A percentile compares a stretch with the other conserved stretches of the same genome.
These are phyloP conservation scores for Zoanthus solanderi DNA, from an alignment of 92 coral and sea anemone genomes.

Conservation along the genomic window DNA sequence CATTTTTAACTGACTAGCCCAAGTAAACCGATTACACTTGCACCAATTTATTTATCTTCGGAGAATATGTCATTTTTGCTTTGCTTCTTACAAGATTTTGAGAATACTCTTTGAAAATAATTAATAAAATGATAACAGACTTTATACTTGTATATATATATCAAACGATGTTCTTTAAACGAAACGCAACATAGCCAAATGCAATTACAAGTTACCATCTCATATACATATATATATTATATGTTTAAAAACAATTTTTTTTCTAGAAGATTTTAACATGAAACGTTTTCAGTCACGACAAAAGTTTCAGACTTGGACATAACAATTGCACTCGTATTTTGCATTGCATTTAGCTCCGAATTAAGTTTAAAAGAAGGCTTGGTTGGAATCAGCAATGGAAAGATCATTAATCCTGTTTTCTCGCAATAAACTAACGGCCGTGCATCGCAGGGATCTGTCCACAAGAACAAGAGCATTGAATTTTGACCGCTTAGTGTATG, in stretches of 20 bases:
- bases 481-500: background rate
- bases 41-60: background rate
- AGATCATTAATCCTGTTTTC: background rate
- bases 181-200: too few species aligned
- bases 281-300: background rate
- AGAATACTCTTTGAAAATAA: background rate
- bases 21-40: background rate
- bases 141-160: too few species aligned
- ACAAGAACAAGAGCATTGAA: background rate
- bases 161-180: too few species aligned
- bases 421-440: background rate
- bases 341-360: background rate
- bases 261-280: background rate
- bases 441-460: conserved; percentile 6
- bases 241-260: background rate
- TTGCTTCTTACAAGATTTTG: background rate
- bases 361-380: background rate
- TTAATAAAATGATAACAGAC: too few species aligned
- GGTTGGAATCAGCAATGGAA: background rate
- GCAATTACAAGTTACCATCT: background rate
- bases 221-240: background rate
- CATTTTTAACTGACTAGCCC: background rate
- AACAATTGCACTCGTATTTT: background rate
- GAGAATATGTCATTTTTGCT: background rate
- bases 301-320: background rate